A percentile compares a stretch with the other conserved stretches of the same genome.
These are phyloP conservation scores for Allacma fusca DNA, from an alignment of 2,888 invertebrate species.

Conservation along the genomic window DNA sequence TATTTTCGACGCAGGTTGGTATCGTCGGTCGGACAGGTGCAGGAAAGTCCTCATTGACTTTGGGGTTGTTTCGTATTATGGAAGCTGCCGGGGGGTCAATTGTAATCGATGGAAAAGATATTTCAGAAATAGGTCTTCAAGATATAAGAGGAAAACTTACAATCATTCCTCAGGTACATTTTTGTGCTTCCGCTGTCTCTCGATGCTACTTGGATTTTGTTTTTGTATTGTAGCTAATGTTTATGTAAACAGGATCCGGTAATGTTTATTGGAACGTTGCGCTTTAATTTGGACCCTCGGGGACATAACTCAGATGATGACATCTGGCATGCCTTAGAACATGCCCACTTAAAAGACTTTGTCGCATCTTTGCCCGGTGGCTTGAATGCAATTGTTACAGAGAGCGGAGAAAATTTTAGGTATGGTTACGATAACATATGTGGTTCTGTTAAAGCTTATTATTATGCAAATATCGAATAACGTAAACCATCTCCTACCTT, in stretches of 20 bases:
- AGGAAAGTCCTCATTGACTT: conserved; percentile 85
- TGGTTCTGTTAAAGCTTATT: no score
- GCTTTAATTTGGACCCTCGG: conserved; percentile 71
- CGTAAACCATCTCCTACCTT: no score
- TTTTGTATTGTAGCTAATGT: not conserved
- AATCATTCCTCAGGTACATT: conserved; percentile 70
- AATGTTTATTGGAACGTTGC: conserved; percentile 69
- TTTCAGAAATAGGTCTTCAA: conserved; percentile 83
- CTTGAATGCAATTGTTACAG: conserved; percentile 63
- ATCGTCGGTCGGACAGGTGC: conserved; percentile 76
- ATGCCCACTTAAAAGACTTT: conserved; percentile 66
- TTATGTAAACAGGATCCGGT: conserved; percentile 68
- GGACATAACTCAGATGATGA: conserved; percentile 66
- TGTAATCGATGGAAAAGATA: conserved; percentile 82
- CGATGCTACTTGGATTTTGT: no score
- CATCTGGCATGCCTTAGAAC: conserved; percentile 68
- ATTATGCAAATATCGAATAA: no score
- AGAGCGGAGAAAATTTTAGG: conserved; percentile 63
- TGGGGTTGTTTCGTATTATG: conserved; percentile 85
- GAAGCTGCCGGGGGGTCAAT: conserved; percentile 84
- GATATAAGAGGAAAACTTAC: conserved; percentile 83
- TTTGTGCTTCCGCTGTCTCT: no score
- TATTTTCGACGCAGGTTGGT: no score
- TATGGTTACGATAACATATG: no score
- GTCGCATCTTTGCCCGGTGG: conserved; percentile 62